Conservation (phyloP, 2,797 vertebrate species). For the Cygnus olor region DNA sequence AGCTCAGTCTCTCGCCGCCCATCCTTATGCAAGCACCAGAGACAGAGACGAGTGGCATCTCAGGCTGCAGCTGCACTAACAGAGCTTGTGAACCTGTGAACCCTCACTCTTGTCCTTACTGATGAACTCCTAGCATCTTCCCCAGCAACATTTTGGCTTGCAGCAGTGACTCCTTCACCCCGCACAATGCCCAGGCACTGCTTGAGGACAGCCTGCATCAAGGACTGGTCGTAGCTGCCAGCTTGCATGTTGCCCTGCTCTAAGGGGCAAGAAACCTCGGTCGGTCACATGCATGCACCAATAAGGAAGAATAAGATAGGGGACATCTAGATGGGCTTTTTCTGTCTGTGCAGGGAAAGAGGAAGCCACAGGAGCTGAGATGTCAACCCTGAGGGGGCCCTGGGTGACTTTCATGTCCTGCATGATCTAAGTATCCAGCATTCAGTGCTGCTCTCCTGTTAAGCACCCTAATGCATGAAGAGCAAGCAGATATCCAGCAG, state of each 20-base stretch:
- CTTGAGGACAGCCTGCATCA: background rate
- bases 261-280: background rate
- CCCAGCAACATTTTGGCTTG: background rate
- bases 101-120: background rate
- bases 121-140: background rate
- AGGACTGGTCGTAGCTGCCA: background rate
- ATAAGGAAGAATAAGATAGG: background rate
- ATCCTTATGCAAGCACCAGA: rapidly evolving
- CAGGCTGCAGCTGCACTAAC: background rate
- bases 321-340: background rate
- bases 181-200: background rate
- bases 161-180: background rate
- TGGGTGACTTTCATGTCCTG: background rate
- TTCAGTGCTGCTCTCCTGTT: background rate
- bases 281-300: background rate
- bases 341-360: background rate
- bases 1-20: background rate
- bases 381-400: background rate
- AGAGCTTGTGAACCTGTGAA: background rate
- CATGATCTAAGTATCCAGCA: background rate
- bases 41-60: rapidly evolving
- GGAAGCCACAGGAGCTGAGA: background rate
- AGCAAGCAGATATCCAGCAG: background rate
- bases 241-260: background rate
- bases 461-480: background rate